A percentile compares a stretch with the other conserved stretches of the same genome.
phyloP scores from a whole-genome alignment of 2,797 vertebrate species.

The Leontocebus nigricollis region DNA sequence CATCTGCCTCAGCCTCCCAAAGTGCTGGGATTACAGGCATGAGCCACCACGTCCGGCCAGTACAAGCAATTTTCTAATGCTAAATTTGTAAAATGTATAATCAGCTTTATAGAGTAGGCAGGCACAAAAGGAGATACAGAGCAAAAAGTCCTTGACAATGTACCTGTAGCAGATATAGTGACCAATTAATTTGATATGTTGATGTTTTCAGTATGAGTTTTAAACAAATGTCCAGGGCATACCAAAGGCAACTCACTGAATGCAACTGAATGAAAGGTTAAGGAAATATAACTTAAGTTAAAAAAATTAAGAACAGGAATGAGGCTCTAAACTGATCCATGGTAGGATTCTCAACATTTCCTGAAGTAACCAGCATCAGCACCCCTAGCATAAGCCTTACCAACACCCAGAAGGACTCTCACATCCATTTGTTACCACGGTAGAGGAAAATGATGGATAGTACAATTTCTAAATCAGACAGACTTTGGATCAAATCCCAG shows the following conservation, averaged over 20 bases:
- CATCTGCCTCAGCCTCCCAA: too few relatives aligned
- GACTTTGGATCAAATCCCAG: background rate
- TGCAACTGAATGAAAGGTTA: background rate
- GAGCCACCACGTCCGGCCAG: too few relatives aligned
- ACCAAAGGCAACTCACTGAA: background rate
- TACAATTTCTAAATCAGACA: background rate
- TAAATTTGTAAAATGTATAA: background rate
- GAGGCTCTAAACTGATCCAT: background rate
- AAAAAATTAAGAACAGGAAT: background rate
- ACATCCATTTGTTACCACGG: background rate
- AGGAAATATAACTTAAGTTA: background rate
- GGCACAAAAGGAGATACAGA: background rate
- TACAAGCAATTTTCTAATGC: background rate
- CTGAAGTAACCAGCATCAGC: background rate
- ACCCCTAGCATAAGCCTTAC: background rate
- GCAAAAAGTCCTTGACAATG: background rate
- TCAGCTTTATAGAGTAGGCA: background rate
- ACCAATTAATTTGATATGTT: background rate
- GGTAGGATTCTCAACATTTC: background rate
- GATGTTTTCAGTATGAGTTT: background rate
- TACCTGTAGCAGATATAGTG: background rate
- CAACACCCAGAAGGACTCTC: background rate
- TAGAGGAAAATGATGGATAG: background rate
- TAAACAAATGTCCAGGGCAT: background rate
- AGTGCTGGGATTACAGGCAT: too few relatives aligned